Evolutionary conservation across 2,113 vertebrate species (phyloP).

Genomic region (Lonchura striata): DNA sequence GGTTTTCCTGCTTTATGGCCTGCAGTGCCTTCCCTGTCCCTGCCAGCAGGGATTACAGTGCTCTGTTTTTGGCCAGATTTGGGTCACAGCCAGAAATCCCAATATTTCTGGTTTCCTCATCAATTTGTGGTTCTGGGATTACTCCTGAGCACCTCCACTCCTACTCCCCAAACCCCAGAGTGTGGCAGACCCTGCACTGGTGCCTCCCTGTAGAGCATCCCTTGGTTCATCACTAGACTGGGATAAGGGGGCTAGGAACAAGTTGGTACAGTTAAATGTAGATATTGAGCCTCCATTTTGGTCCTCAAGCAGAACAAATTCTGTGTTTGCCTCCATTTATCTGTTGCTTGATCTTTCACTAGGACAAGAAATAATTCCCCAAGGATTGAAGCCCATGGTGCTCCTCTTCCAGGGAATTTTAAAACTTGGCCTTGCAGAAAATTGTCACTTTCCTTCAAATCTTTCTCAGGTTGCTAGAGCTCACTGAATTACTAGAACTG

Average conservation of each 20-base stretch:
- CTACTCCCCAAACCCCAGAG: not conserved
- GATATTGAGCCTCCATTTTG: not conserved
- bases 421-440: not conserved
- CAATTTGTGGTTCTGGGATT: not conserved
- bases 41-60: not conserved
- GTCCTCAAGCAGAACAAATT: not conserved
- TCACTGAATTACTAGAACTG: not conserved
- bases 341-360: not conserved
- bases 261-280: not conserved
- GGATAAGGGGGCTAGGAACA: not conserved
- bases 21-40: not conserved
- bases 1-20: not conserved
- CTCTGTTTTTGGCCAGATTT: not conserved
- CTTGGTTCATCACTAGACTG: not conserved
- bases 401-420: not conserved
- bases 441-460: not conserved
- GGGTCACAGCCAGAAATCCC: not conserved
- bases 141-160: not conserved
- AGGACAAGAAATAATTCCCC: not conserved
- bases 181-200: fast-evolving
- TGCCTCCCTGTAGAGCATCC: not conserved
- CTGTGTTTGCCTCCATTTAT: not conserved
- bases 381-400: fast-evolving
- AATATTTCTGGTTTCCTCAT: not conserved
- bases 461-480: not conserved